Conservation (phyloP, 2,113 vertebrate species). For the Thomomys bottae region DNA sequence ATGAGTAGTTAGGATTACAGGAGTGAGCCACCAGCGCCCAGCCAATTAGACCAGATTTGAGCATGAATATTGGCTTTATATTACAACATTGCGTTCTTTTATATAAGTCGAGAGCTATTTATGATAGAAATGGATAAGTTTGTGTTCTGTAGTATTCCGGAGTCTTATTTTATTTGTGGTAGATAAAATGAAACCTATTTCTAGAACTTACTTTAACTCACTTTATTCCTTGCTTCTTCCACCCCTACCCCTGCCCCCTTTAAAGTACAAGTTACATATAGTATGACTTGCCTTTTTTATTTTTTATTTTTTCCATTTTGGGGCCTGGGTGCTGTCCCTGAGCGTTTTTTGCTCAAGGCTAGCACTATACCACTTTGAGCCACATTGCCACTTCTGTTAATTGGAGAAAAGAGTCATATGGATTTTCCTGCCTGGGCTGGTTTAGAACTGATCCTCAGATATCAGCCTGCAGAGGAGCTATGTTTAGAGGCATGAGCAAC, state of each 20-base stretch:
- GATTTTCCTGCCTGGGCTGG: too few relatives aligned
- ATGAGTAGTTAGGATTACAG: too few relatives aligned
- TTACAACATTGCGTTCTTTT: slow-evolving; percentile 25
- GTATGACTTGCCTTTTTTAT: neutral
- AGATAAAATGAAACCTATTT: neutral
- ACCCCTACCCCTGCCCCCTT: neutral
- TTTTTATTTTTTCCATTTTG: too few relatives aligned
- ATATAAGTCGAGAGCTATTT: neutral
- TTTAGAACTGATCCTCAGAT: too few relatives aligned
- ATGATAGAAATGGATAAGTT: slow-evolving; percentile 11
- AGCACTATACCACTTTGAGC: too few relatives aligned
- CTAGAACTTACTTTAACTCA: neutral
- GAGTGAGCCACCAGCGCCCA: too few relatives aligned
- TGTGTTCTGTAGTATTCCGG: slow-evolving; percentile 25
- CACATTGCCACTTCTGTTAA: too few relatives aligned
- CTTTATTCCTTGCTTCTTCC: slow-evolving; percentile 4
- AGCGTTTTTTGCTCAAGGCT: too few relatives aligned
- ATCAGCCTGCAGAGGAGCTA: too few relatives aligned
- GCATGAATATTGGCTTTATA: neutral
- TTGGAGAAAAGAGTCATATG: too few relatives aligned
- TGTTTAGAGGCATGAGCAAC: too few relatives aligned
- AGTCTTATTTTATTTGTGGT: neutral
- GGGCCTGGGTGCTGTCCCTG: too few relatives aligned
- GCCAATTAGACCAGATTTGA: slow-evolving; percentile 28
- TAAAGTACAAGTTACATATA: neutral